Evolutionary conservation across 53 echinoderm and acorn worm genomes (phyloP).

Genomic region (Zoroaster sp.): DNA sequence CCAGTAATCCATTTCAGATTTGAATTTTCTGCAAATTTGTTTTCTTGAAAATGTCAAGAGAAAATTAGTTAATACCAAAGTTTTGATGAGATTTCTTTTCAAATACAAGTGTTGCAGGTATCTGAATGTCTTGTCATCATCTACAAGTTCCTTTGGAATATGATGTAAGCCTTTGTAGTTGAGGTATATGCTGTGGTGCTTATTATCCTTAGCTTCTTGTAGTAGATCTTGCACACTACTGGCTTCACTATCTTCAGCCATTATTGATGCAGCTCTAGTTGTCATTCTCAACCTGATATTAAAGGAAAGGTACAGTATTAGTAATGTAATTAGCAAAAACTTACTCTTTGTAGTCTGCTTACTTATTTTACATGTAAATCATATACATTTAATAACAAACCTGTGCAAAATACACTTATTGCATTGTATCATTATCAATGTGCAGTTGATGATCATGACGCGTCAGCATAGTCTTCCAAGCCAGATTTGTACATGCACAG

Average conservation of each 20-base stretch:
- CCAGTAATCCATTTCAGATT: too few relatives aligned
- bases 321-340: too few relatives aligned
- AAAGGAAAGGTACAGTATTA: too few relatives aligned
- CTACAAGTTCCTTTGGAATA: constrained; percentile 25
- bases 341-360: too few relatives aligned
- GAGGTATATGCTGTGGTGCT: constrained; percentile 61
- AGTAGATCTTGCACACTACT: constrained; percentile 68
- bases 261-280: constrained; percentile 60
- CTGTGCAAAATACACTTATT: too few relatives aligned
- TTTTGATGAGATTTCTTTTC: constrained; percentile 67
- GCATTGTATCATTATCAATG: too few relatives aligned
- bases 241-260: constrained; percentile 66
- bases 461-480: too few relatives aligned
- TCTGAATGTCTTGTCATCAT: constrained; percentile 28
- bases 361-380: too few relatives aligned
- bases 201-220: constrained; percentile 49
- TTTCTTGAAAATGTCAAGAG: background rate
- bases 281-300: constrained; percentile 21
- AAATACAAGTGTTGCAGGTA: constrained; percentile 65
- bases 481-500: too few relatives aligned
- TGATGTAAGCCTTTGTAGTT: constrained; percentile 76
- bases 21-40: background rate
- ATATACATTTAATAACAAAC: too few relatives aligned
- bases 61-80: constrained; percentile 24
- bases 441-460: too few relatives aligned